A percentile compares a stretch with the other conserved stretches of the same genome.
phyloP scores from a whole-genome alignment of 2,797 vertebrate genomes.

The Neopelma chrysocephalum region DNA sequence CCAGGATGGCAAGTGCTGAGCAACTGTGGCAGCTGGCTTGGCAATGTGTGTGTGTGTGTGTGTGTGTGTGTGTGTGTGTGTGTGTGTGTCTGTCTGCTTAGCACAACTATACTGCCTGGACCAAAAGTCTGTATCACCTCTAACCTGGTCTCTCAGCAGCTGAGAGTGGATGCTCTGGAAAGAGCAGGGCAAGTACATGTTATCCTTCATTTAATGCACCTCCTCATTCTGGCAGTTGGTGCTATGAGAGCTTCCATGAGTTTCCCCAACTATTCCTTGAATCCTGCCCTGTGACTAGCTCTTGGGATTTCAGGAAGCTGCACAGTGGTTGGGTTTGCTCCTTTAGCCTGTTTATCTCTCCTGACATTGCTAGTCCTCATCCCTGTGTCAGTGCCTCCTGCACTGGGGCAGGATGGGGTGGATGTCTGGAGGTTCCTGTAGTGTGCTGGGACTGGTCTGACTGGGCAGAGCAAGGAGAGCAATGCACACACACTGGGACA shows the following conservation, averaged over 20 bases:
- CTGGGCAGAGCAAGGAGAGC: neutral
- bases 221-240: neutral
- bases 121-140: accelerated
- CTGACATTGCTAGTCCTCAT: neutral
- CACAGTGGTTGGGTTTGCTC: neutral
- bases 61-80: accelerated
- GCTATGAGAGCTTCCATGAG: neutral
- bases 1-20: neutral
- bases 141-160: neutral
- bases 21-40: neutral
- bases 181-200: neutral
- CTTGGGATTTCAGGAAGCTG: neutral
- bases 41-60: accelerated
- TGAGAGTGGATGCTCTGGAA: neutral
- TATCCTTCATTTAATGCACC: neutral
- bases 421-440: neutral
- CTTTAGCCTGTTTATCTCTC: neutral
- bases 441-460: neutral
- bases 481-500: accelerated
- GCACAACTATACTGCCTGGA: neutral
- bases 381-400: neutral
- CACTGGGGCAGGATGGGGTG: neutral
- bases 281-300: neutral
- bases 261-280: neutral
- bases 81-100: neutral